Evolutionary conservation across 2,113 vertebrate species (phyloP).

Genomic region (Callionymus lyra): DNA sequence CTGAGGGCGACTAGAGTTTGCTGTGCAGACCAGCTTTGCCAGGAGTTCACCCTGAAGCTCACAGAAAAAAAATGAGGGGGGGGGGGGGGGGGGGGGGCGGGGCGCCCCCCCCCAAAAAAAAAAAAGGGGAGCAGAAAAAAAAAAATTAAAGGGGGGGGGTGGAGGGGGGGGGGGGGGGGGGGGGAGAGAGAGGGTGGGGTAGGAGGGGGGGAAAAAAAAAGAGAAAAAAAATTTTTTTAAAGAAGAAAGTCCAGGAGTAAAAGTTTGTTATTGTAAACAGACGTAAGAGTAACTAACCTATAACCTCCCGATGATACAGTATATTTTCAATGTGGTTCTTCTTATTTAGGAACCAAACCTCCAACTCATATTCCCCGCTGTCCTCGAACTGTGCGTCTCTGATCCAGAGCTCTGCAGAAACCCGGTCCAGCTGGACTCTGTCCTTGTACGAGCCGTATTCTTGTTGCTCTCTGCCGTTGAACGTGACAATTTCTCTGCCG

Average conservation of each 20-base stretch:
- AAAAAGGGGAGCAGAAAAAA: no score
- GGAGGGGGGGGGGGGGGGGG: no score
- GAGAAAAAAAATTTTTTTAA: no score
- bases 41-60: not conserved
- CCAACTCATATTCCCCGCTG: constrained; percentile 40
- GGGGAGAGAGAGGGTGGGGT: no score
- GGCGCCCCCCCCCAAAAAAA: no score
- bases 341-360: not conserved
- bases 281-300: constrained; percentile 40
- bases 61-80: no score
- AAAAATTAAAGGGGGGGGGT: no score
- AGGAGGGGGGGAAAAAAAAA: no score
- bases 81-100: no score
- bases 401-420: constrained; percentile 27
- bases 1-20: not conserved
- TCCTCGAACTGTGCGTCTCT: constrained; percentile 22
- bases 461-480: not conserved
- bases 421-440: constrained; percentile 29
- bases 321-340: rapidly evolving
- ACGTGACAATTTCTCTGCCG: constrained; percentile 33
- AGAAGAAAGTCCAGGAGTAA: no score
- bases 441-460: not conserved
- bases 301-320: constrained; percentile 17
- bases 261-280: no score
- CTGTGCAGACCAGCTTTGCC: constrained; percentile 33